Percentiles rank a stretch among this genome's conserved stretches.
Evolutionary conservation across 2,888 invertebrate species (phyloP).

Genomic region (Cryptocephalus moraei): DNA sequence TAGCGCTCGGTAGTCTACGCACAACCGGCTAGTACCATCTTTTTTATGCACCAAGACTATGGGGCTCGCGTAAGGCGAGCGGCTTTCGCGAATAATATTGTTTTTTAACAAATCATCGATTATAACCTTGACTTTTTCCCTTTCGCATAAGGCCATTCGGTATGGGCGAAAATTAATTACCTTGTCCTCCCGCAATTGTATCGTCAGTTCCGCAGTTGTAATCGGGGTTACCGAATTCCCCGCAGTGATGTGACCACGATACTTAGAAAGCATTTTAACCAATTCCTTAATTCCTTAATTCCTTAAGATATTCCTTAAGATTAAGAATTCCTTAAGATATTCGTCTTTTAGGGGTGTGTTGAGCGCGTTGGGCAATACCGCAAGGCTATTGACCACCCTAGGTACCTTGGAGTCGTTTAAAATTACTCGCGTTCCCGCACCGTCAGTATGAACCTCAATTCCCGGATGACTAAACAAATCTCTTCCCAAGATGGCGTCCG

Average conservation of each 20-base stretch:
- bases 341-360: too few species aligned
- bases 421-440: too few species aligned
- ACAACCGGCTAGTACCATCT: conserved; percentile 1
- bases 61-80: conserved; percentile 4
- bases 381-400: too few species aligned
- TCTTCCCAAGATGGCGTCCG: too few species aligned
- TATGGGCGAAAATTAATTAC: conserved; percentile 3
- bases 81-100: conserved; percentile 4
- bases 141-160: conserved; percentile 4
- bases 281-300: background rate
- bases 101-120: conserved; percentile 3
- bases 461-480: too few species aligned
- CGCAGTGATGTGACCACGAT: background rate
- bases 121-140: conserved; percentile 5
- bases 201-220: conserved; percentile 1
- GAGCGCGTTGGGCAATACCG: too few species aligned
- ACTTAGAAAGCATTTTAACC: conserved; percentile 1
- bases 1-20: too few species aligned
- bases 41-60: conserved; percentile 6
- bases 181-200: conserved; percentile 3
- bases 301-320: background rate
- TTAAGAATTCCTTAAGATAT: too few species aligned
- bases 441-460: too few species aligned
- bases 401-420: too few species aligned
- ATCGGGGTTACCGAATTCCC: conserved; percentile 4